Evolutionary conservation across 2,113 vertebrate genomes (phyloP), one percentile per base, ranked within the genome.

Genomic region (Cephalopholis sonnerati): DNA sequence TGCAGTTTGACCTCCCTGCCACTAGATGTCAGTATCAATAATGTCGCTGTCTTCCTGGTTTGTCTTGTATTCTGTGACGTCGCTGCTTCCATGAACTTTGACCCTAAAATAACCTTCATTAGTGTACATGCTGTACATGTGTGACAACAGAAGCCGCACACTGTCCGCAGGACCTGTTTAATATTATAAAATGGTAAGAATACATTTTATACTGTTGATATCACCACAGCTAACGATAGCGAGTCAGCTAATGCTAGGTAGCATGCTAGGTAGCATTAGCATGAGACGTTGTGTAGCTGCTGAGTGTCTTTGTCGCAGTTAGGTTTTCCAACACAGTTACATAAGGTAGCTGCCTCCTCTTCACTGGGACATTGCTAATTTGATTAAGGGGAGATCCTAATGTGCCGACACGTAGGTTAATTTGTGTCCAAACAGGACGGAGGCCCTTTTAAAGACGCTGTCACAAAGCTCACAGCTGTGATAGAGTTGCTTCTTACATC

Each of bases 71-170:
- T 17, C 16, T 0, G 25, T 4, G 9, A 44, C 46, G 8, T 74
- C 0, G 68, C 1, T 3, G 48, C 13, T 63, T 71, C 57, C 63
- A 61, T 91, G 84, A 94, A 87, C 92, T 92, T 86, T 90, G 87
- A 92, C 87, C 67, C 53, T 10, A 53, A 17, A 13, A 8, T 93
- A 88, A 95, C 93, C 89, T 95, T 94, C 90, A 82, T 22, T 48
- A 69, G n/a, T 15, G 41, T 80, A 9, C 87, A 89, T 92, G 93
- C 91, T 15, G 41, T 80, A 9, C 87, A 89, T 92, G 93, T 92
- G 91, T 64, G 62, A 71, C 27, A 73, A 67, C 27, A 46, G 24
- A 67, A 10, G 53, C 27, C 2, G 18, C 13, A 0, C 29, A 12
- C 20, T 13, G 50, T 58, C 25, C 7, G 18, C 0, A 0, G 61